These are phyloP conservation scores for Holothuria glaberrima DNA, from an alignment of 35 echinoderm and acorn worm species.

Conservation along the genomic window DNA sequence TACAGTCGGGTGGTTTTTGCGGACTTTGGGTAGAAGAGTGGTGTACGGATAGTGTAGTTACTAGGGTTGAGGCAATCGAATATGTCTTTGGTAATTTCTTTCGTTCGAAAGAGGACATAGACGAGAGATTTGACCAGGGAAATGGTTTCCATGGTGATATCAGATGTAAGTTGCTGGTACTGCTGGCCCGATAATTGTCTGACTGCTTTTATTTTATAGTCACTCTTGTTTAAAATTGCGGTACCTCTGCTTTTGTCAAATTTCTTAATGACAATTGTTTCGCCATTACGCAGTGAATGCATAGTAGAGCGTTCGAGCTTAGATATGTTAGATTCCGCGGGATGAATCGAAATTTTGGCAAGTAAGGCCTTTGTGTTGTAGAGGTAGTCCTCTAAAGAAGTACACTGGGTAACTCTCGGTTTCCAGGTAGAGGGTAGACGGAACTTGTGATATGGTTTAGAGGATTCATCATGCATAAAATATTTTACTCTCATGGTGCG, in stretches of 20 bases:
- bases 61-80: background rate
- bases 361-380: background rate
- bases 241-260: constrained; percentile 41
- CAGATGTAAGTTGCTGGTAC: background rate
- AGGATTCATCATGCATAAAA: background rate
- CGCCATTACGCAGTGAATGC: background rate
- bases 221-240: background rate
- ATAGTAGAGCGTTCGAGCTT: background rate
- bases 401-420: background rate
- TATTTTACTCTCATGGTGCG: background rate
- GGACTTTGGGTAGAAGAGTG: background rate
- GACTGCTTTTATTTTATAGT: background rate
- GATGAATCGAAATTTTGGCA: constrained; percentile 8
- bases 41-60: background rate
- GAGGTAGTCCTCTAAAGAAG: constrained; percentile 5
- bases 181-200: background rate
- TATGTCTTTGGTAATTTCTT: background rate
- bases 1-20: background rate
- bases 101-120: background rate
- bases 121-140: no score
- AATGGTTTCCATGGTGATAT: background rate
- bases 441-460: background rate
- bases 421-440: constrained; percentile 8
- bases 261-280: constrained; percentile 15
- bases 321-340: background rate